Evolutionary conservation across 2,113 vertebrate genomes (phyloP), one percentile per base, ranked within the genome.

Genomic region (Synchiropus splendidus): DNA sequence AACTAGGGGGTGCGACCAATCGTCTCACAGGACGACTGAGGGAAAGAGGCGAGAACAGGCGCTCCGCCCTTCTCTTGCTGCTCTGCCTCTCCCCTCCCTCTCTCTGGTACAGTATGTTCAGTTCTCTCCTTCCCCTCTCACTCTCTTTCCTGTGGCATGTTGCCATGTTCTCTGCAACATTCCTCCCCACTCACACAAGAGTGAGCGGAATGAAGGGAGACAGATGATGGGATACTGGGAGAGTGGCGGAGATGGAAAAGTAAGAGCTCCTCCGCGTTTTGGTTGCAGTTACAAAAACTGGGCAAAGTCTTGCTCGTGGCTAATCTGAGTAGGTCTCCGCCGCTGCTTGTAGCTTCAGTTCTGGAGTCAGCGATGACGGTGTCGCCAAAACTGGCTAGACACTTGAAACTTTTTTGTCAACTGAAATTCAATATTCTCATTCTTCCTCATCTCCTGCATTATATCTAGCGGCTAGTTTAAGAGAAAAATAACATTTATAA

Each of bases 1-100:
- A 61, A 36, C 33, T 16, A 77, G 64, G 77, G 82, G 83, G 83
- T 80, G 83, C 81, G 82, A 83, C 83, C 83, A 86, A 86, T 84
- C 74, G 17, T 33, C 12, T 61, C 39, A 62, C 60, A 27, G 68
- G 60, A 58, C 52, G 60, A 48, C 59, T 10, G 31, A 56, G 44
- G 61, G 72, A 45, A 74, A 27, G 4, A 15, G 31, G 16, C 4
- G 12, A 31, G 41, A 54, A 13, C 33, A 2, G n/a, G n/a, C 33
- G n/a, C 11, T 12, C 33, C 33, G 33, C 11, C 33, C 33, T 9
- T 13, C 33, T 27, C 21, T n/a, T n/a, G 21, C 21, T 27, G 21
- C 21, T 8, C 8, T 27, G 21, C 21, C 21, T 45, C 18, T 41
- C 41, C 36, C 54, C 50, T 18, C 59, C 8, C 37, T 31, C 58